These are phyloP conservation scores for Bagarius yarrelli DNA, from an alignment of 2,113 vertebrate species.

Conservation along the genomic window DNA sequence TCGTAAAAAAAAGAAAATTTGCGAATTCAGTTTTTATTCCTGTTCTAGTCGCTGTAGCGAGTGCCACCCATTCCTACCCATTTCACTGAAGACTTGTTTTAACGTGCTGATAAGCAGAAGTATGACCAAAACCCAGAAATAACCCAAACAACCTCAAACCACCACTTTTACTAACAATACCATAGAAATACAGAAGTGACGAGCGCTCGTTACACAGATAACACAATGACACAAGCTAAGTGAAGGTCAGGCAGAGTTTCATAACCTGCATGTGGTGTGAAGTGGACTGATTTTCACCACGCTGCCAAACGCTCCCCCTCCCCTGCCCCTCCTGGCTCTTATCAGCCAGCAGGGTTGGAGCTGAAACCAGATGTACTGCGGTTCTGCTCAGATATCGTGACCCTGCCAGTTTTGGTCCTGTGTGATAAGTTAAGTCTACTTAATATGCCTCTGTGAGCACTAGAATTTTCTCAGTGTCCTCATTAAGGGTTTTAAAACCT, in stretches of 20 bases:
- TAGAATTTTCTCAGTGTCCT: not conserved
- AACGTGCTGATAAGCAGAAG: not conserved
- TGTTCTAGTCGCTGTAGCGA: too few relatives aligned
- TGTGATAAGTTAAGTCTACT: conserved; percentile 21
- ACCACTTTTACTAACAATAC: too few relatives aligned
- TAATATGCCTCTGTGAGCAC: not conserved
- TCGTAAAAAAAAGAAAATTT: too few relatives aligned
- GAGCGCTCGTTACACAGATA: too few relatives aligned
- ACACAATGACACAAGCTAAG: not conserved
- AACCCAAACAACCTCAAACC: not conserved
- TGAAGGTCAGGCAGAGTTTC: not conserved
- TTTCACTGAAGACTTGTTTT: not conserved
- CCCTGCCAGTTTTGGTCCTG: conserved; percentile 13
- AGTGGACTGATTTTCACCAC: conserved; percentile 36
- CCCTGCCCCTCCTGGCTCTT: not conserved
- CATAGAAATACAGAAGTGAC: not conserved
- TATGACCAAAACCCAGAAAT: not conserved
- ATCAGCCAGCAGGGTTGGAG: not conserved
- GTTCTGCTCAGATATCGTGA: not conserved
- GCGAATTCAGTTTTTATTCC: too few relatives aligned
- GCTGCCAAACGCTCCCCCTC: not conserved
- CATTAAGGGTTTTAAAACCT: not conserved
- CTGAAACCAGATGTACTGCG: not conserved
- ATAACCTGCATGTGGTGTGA: conserved; percentile 1
- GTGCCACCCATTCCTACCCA: too few relatives aligned